These are phyloP conservation scores for Zosterops lateralis DNA, from an alignment of 2,113 vertebrate genomes.

Conservation along the genomic window DNA sequence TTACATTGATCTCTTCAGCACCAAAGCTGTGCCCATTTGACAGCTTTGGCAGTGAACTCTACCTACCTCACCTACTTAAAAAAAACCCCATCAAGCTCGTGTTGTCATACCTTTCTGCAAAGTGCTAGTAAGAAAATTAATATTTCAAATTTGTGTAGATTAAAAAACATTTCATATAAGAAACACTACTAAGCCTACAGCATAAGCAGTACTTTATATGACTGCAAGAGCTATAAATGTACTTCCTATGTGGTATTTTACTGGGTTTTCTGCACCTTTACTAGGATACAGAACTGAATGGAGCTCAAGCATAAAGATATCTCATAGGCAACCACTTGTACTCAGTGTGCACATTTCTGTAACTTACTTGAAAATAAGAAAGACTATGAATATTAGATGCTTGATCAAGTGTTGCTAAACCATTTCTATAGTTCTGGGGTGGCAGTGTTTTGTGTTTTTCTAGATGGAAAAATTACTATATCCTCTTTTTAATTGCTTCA, in stretches of 20 bases:
- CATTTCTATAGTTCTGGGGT: not conserved
- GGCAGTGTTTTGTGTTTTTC: not conserved
- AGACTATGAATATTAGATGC: not conserved
- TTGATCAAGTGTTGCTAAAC: not conserved
- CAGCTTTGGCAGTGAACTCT: not conserved
- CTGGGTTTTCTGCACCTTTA: not conserved
- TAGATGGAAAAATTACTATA: not conserved
- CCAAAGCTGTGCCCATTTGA: not conserved
- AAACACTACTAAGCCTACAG: not conserved
- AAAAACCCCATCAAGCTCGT: not conserved
- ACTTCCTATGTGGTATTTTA: not conserved
- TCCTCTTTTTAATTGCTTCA: not conserved
- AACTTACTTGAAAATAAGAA: not conserved
- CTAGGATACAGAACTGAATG: not conserved
- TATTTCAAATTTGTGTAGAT: not conserved
- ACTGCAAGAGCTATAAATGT: not conserved
- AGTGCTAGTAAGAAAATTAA: not conserved
- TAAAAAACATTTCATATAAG: not conserved
- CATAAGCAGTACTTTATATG: not conserved
- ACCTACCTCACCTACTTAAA: not conserved
- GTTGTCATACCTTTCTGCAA: not conserved
- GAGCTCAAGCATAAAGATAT: not conserved
- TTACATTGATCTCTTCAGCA: not conserved
- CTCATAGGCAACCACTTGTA: not conserved
- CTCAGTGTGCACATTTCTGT: not conserved